Percentiles rank a stretch among this genome's conserved stretches.
Evolutionary conservation across 2,888 invertebrate species (phyloP).

Genomic region (Boloria selene): DNA sequence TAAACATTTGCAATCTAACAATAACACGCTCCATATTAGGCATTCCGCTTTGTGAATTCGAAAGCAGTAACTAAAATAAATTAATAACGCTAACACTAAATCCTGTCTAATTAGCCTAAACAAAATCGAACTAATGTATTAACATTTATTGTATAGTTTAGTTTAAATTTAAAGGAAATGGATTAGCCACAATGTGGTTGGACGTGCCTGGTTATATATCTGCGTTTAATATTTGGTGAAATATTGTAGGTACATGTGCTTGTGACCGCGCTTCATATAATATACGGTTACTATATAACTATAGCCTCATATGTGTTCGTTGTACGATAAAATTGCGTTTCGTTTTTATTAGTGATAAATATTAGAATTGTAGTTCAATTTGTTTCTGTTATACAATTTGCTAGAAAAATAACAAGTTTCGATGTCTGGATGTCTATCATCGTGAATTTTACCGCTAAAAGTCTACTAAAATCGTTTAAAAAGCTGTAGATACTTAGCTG

Average conservation of each 20-base stretch:
- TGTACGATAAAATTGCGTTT: no score
- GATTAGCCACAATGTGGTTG: conserved; percentile 62
- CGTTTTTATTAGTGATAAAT: no score
- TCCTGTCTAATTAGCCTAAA: conserved; percentile 41
- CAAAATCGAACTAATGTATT: conserved; percentile 42
- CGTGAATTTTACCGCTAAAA: no score
- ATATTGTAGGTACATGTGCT: not conserved
- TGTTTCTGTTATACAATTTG: no score
- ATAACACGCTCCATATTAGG: not conserved
- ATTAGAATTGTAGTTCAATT: no score
- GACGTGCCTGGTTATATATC: not conserved
- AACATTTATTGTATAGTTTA: conserved; percentile 51
- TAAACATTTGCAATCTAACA: conserved; percentile 4
- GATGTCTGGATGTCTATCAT: no score
- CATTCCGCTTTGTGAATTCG: conserved; percentile 19
- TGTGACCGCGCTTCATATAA: no score
- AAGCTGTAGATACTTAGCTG: no score
- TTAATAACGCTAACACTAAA: conserved; percentile 32
- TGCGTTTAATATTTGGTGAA: not conserved
- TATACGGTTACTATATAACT: no score
- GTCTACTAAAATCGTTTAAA: no score
- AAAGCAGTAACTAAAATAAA: conserved; percentile 24
- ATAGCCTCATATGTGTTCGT: no score
- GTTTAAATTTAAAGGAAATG: conserved; percentile 62
- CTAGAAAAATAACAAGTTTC: no score